phyloP scores from a whole-genome alignment of 2,113 vertebrate genomes.

The Cephalopholis sonnerati region DNA sequence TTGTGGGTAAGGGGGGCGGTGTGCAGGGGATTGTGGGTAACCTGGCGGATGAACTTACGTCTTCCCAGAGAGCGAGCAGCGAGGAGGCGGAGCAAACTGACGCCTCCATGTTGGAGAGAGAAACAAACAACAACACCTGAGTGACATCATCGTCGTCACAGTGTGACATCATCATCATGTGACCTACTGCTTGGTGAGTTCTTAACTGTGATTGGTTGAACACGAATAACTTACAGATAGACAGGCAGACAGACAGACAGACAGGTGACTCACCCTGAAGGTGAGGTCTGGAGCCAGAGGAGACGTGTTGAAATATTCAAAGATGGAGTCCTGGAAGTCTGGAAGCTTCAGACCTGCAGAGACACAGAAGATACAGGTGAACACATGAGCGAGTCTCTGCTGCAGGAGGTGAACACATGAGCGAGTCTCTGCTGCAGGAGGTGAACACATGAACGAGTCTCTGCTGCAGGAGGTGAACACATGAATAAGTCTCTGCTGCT shows the following conservation, averaged over 20 bases:
- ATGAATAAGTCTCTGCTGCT: too few species aligned
- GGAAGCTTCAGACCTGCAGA: constrained; percentile 92
- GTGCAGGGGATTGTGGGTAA: constrained; percentile 27
- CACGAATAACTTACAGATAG: not conserved
- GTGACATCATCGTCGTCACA: constrained; percentile 40
- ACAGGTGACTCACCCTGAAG: constrained; percentile 90
- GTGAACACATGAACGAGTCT: too few species aligned
- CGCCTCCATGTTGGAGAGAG: constrained; percentile 50
- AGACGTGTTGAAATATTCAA: constrained; percentile 98
- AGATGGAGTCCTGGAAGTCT: constrained; percentile 97
- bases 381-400: not conserved
- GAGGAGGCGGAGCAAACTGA: constrained; percentile 60
- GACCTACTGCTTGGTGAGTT: not conserved
- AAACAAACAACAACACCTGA: constrained; percentile 44
- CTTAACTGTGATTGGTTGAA: too few species aligned
- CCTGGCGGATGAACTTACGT: constrained; percentile 49
- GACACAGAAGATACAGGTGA: constrained; percentile 1
- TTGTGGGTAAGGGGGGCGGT: constrained; percentile 10
- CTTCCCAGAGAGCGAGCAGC: constrained; percentile 56
- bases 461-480: too few species aligned
- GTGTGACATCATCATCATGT: constrained; percentile 42
- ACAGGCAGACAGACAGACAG: not conserved
- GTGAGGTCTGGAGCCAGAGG: constrained; percentile 95
- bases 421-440: too few species aligned
- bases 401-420: too few species aligned